Base-by-base conservation (phyloP, 1,140 invertebrate species). In the Ostrea denselamellosa region DNA sequence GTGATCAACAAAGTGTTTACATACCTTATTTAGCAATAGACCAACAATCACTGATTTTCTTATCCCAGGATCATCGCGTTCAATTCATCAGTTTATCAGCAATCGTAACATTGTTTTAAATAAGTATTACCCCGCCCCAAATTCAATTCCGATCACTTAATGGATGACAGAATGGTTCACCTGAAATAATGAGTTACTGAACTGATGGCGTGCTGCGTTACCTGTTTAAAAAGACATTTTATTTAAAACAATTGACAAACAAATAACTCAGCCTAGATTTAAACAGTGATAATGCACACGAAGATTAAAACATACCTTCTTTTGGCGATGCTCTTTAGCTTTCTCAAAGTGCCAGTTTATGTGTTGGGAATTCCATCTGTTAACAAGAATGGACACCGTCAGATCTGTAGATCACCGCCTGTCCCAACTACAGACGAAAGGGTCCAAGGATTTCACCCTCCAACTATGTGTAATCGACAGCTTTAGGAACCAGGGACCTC, bases 141-240 rank as follows among this genome's bases (percentile, higher is more conserved):
- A 17, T 62, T 62, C 56, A 62, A 14, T 62, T 62, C 56, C 17
- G 68, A 77, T 77, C 68, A 14, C 68, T 25, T 77, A 77, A 77
- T 77, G 68, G 68, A 34, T 34, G 68, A 17, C 25, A 28, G 68
- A 77, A 62, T 62, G 25, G 68, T 77, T 77, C 68, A 34, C 68
- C 68, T 25, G 9, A 28, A 77, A 28, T 77, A 77, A 77, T 28
- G 28, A 28, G n/a, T 22, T 10, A 28, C 65, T 25, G 68, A 77
- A 77, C 68, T 34, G 68, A 77, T 77, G 68, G 8, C 68, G 68
- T 77, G 68, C 14, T 22, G 2, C 25, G 22, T 77, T 77, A 77
- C 68, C 68, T 77, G 68, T 77, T 77, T 77, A 77, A 77, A 77
- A 77, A 77, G 68, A 34, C 68, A 77, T 77, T 77, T 77, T 77